Evolutionary conservation across 1,140 invertebrate genomes (phyloP), one percentile per base, ranked within the genome.

Genomic region (Drosophila funebris): DNA sequence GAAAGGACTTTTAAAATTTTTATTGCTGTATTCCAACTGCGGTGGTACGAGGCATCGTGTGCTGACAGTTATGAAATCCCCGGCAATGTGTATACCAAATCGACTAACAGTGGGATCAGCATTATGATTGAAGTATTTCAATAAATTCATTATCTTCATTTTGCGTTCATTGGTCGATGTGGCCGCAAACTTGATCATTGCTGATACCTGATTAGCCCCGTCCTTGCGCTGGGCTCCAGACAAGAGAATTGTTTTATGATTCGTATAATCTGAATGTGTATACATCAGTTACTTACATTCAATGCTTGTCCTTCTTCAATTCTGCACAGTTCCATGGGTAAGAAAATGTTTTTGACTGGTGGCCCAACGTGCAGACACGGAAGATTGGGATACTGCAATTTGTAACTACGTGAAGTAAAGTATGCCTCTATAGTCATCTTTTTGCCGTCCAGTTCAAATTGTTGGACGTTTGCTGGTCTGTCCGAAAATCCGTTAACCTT

Each of bases 141-240:
- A 93, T 9, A 94, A 91, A 6, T 94, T 85, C 76, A 94, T 91
- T 20, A 96, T 96, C 81, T 95, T 96, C 0, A 67, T 1, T 77
- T 95, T 95, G 0, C 96, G 92, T 0, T 75, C 83, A 2, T 92
- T 76, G 0, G 96, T 94, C 4, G 91, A 77, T 0, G 94, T 95
- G 1, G 95, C 95, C 1, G 96, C 94, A 39, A 92, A 92, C 31
- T 76, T 90, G 0, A 97, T 95, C 95, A 96, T 96, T 0, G 78
- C 91, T 0, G 93, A 64, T 0, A 95, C 94, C 90, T 96, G 95
- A 0, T 33, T 84, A 6, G 92, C 81, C 3, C 91, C 92, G 39
- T 93, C 82, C 46, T 94, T 93, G 39, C 91, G 92, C 60, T 92
- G 27, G 14, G 0, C 27, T 13, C 14, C 36, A 1, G 14, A 27